Evolutionary conservation across 2,888 invertebrate species (phyloP), one percentile per base, ranked within the genome.

Genomic region (Hemicrepidius hirtus): DNA sequence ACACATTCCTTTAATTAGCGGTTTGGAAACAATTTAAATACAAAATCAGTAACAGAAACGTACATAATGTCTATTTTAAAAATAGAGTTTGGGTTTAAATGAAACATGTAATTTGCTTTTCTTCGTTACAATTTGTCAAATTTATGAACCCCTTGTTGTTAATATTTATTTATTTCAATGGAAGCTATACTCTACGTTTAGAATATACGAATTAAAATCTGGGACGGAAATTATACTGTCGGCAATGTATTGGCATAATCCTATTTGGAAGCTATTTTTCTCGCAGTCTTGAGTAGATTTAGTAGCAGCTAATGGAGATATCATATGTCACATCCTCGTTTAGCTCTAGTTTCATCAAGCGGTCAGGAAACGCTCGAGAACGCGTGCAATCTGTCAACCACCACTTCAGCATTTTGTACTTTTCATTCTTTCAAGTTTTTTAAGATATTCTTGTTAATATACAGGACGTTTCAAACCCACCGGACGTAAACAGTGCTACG

Each of bases 321-420:
- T 78, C 77, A 75, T 78, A 76, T 78, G 74, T 77, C 78, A 77
- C 78, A 77, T 77, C 77, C 78, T 77, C 74, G 75, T 73, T 75
- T 68, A 71, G 76, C 73, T 79, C 79, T 76, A 75, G 78, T 79
- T 79, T 79, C 79, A 78, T 77, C 77, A 77, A 75, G 75, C 77
- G 79, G 74, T 70, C 79, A 75, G 78, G 79, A 79, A 80, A 77
- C 75, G 74, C 77, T 78, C 76, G 74, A 80, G 79, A 77, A 74
- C 77, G 80, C 78, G 80, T 79, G 79, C 80, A 81, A 80, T 79
- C 80, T 79, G 80, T 80, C 80, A 79, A 80, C 77, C 74, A 67
- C 63, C 63, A 68, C 72, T 76, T 77, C 75, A 74, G 49, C 67
- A 13, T 60, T 59, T 60, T 60, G 76, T 76, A 76, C 76, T 74